Percentiles rank a stretch among this genome's conserved stretches.
phyloP scores from a whole-genome alignment of 2,113 vertebrate species.

The Australoheros scitulus region DNA sequence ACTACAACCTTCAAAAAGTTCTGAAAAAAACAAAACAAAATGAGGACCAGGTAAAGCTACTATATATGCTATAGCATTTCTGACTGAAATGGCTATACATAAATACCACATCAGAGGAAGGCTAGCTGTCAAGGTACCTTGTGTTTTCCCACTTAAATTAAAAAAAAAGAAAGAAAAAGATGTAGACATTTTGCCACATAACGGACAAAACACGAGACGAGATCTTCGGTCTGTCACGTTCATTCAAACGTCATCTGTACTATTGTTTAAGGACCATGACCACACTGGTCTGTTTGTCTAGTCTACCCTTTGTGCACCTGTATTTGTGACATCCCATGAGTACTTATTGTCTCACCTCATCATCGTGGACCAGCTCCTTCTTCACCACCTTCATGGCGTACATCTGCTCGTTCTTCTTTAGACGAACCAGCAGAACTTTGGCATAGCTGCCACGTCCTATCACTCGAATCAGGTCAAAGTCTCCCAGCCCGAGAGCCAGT shows the following conservation, averaged over 20 bases:
- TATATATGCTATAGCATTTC: too few relatives aligned
- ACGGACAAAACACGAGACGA: too few relatives aligned
- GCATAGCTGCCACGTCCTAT: constrained; percentile 97
- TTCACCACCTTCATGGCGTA: constrained; percentile 99
- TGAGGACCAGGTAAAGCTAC: too few relatives aligned
- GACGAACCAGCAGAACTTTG: constrained; percentile 95
- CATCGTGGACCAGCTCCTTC: constrained; percentile 97
- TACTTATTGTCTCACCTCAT: constrained; percentile 84
- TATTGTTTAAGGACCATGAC: neutral
- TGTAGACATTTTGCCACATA: too few relatives aligned
- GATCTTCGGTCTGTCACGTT: too few relatives aligned
- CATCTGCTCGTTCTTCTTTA: constrained; percentile 94
- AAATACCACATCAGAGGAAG: too few relatives aligned
- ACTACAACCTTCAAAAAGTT: too few relatives aligned
- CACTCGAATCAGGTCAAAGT: constrained; percentile 96
- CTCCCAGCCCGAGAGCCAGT: constrained; percentile 89
- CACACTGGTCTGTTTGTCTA: neutral
- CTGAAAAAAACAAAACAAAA: too few relatives aligned
- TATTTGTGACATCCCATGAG: neutral
- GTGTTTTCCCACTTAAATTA: too few relatives aligned
- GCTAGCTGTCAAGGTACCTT: too few relatives aligned
- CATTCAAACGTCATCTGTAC: neutral
- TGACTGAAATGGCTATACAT: too few relatives aligned
- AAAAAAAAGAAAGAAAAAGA: too few relatives aligned
- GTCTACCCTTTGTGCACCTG: neutral